A percentile compares a stretch with the other conserved stretches of the same genome.
These are phyloP conservation scores for Cotesia vestalis DNA, from an alignment of 1,140 invertebrate species.

Conservation along the genomic window DNA sequence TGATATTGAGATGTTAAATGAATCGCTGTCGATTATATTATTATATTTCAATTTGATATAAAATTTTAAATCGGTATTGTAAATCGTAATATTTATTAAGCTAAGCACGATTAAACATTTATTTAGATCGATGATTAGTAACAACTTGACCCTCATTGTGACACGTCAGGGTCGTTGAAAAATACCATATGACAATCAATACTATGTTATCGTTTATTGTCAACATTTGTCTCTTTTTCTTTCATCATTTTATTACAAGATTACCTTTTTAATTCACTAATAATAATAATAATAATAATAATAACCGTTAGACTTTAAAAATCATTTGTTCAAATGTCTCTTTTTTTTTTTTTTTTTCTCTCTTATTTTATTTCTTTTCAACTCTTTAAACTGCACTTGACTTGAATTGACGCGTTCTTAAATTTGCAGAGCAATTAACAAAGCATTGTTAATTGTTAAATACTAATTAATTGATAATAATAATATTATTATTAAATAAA, in stretches of 20 bases:
- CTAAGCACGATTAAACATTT: constrained; percentile 25
- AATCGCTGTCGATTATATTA: too few species aligned
- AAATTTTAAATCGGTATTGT: not conserved
- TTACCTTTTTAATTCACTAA: too few species aligned
- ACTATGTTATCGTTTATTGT: constrained; percentile 40
- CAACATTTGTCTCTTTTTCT: constrained; percentile 15
- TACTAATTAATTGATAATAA: not conserved
- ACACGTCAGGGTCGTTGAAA: constrained; percentile 33
- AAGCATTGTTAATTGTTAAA: not conserved
- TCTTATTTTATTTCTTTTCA: too few species aligned
- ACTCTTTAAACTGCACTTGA: constrained; percentile 8
- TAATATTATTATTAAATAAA: too few species aligned
- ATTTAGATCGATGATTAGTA: constrained; percentile 38
- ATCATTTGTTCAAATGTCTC: too few species aligned
- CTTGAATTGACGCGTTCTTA: not conserved
- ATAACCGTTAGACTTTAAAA: too few species aligned
- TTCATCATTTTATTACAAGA: not conserved
- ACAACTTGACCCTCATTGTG: constrained; percentile 37
- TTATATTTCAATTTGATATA: too few species aligned
- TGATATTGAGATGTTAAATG: too few species aligned
- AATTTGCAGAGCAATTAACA: constrained; percentile 2
- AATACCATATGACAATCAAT: constrained; percentile 44
- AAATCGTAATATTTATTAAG: constrained; percentile 12
- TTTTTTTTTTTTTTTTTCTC: too few species aligned
- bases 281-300: too few species aligned